Evolutionary conservation across 2,797 vertebrate species (phyloP), one percentile per base, ranked within the genome.

Genomic region (Anableps anableps): DNA sequence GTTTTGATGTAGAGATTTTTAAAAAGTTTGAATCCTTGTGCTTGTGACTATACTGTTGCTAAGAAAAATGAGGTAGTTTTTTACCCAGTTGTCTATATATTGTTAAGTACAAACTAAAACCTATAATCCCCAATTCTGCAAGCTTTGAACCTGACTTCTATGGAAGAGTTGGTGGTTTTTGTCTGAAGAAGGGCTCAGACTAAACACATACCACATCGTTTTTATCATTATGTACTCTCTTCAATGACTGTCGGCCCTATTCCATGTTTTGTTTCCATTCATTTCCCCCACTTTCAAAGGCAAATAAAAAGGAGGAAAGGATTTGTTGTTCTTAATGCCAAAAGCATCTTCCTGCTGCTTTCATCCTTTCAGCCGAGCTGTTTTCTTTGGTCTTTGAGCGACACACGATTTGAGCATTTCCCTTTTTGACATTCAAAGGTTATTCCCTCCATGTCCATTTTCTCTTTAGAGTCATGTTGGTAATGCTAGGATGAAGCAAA

Each of bases 321-420:
- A 51, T 50, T 80, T 79, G 34, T 77, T 53, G 68, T 53, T 64
- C 48, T 79, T 48, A 47, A 66, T 1, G 29, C 74, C 64, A 26
- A 45, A 72, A 80, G 78, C 72, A 0, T 77, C 78, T 71, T 74
- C 14, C 23, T 31, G 43, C 77, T 81, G 34, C 62, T 88, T 88
- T 88, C 80, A 86, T 87, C 84, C 72, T 68, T 50, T 68, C 34
- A 38, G 47, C 60, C 0, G 2, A 64, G 51, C 36, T 53, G 75
- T 79, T 87, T 88, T 76, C 66, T 75, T 17, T 73, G 84, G 66
- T 76, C 50, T 78, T 77, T 7, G 47, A 84, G 82, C 45, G 73
- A 70, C 58, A 6, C 78, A 45, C 82, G 72, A 81, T 87, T 85
- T 84, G 79, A 74, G 74, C 77, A 51, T 87, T 89, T 90, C 17